Percentiles rank a stretch among this genome's conserved stretches.
These are phyloP conservation scores for Dolichoris vasculosae DNA, from an alignment of 1,140 invertebrate genomes.

Conservation along the genomic window DNA sequence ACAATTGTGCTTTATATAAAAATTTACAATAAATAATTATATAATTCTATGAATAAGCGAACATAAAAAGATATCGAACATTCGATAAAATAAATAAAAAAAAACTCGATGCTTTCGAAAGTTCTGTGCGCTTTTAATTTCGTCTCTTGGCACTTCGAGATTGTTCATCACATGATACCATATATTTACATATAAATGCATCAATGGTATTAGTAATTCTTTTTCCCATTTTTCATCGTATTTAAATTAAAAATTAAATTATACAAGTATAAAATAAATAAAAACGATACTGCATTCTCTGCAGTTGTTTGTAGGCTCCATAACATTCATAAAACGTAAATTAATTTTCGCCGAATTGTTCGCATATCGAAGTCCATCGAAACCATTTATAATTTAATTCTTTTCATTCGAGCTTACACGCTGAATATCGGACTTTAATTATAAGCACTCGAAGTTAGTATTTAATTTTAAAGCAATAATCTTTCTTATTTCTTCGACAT, in stretches of 20 bases:
- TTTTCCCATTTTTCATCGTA: not conserved
- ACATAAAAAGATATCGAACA: not conserved
- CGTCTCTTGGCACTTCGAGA: conserved; percentile 62
- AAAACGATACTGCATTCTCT: not conserved
- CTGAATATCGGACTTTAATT: not conserved
- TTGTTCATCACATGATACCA: conserved; percentile 55
- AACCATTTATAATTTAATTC: not conserved
- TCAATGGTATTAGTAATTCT: conserved; percentile 19
- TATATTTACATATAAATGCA: conserved; percentile 11
- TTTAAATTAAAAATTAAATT: conserved; percentile 38
- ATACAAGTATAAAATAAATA: conserved; percentile 39
- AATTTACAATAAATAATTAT: conserved; percentile 53
- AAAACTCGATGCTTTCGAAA: not conserved
- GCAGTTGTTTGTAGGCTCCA: conserved; percentile 8
- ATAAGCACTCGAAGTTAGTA: not conserved
- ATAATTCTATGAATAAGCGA: not conserved
- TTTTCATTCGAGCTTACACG: not conserved
- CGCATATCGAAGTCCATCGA: not conserved
- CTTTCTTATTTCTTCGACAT: not conserved
- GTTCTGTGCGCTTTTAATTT: conserved; percentile 31
- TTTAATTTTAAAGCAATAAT: not conserved
- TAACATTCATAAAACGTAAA: not conserved
- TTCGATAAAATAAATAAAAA: not conserved
- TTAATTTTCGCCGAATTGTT: not conserved
- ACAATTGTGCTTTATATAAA: conserved; percentile 53